Percentiles rank a stretch among this genome's conserved stretches.
These are phyloP conservation scores for Thalpophila matura DNA, from an alignment of 2,888 invertebrate species.

Conservation along the genomic window DNA sequence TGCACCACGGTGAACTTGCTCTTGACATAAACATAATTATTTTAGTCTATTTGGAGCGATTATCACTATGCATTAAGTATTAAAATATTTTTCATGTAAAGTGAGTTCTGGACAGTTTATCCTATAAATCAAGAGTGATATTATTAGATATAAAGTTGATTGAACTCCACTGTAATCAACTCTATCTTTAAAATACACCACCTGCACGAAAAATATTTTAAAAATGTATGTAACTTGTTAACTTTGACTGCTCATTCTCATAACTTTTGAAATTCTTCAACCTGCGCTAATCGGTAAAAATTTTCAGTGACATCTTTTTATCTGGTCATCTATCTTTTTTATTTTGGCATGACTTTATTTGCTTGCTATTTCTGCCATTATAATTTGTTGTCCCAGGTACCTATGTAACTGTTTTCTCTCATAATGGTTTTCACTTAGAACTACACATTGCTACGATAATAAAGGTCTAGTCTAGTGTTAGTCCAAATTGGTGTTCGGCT, in stretches of 20 bases:
- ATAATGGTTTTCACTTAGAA: constrained; percentile 9
- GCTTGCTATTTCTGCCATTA: background rate
- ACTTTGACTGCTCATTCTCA: constrained; percentile 15
- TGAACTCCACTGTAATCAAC: constrained; percentile 21
- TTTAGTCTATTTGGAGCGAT: constrained; percentile 19
- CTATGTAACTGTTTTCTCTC: constrained; percentile 16
- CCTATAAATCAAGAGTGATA: constrained; percentile 32
- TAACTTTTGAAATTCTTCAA: constrained; percentile 12
- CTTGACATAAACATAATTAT: constrained; percentile 28
- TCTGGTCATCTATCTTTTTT: background rate
- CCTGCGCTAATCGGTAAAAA: constrained; percentile 4
- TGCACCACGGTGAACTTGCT: constrained; percentile 38
- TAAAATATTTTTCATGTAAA: constrained; percentile 33
- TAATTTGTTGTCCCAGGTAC: constrained; percentile 22
- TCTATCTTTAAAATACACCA: constrained; percentile 18
- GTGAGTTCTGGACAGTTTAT: constrained; percentile 28
- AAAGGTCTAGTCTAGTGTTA: constrained; percentile 14
- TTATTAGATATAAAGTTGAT: constrained; percentile 14
- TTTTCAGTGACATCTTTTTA: constrained; percentile 21
- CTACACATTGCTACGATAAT: constrained; percentile 7
- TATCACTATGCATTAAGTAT: constrained; percentile 25
- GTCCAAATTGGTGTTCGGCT: constrained; percentile 30
- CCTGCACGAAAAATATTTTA: constrained; percentile 40
- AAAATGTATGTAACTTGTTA: constrained; percentile 14
- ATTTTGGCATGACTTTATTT: constrained; percentile 3